Evolutionary conservation across 1,140 invertebrate genomes (phyloP).

Genomic region (Drosophila sproati): DNA sequence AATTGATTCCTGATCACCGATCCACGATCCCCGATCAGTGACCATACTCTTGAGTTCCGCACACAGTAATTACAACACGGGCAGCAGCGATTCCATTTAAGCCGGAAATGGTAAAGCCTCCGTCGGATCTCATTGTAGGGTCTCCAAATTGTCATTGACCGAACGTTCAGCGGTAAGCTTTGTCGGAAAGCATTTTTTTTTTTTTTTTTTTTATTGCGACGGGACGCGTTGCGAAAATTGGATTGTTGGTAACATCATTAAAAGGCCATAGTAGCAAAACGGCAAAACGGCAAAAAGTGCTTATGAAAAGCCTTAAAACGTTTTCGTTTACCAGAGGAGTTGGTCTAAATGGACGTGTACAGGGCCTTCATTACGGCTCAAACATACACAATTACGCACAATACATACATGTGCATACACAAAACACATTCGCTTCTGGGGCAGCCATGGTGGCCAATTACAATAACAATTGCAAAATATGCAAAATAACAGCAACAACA

Average conservation of each 20-base stretch:
- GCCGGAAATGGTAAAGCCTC: conserved; percentile 47
- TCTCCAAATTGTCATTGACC: conserved; percentile 48
- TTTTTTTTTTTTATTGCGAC: neutral
- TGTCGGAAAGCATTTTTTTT: conserved; percentile 38
- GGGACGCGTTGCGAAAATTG: conserved; percentile 13
- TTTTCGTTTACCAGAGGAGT: conserved; percentile 79
- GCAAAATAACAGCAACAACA: conserved; percentile 59
- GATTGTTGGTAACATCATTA: conserved; percentile 34
- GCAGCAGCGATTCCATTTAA: conserved; percentile 32
- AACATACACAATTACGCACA: conserved; percentile 12
- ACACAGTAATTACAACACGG: conserved; percentile 30
- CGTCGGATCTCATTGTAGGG: conserved; percentile 27
- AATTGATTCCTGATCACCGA: neutral
- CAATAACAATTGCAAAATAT: conserved; percentile 76
- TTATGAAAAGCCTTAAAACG: conserved; percentile 79
- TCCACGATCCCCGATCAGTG: neutral
- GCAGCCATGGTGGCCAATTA: conserved; percentile 79
- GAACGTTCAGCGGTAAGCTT: conserved; percentile 39
- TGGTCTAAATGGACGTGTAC: conserved; percentile 58
- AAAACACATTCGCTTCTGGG: neutral
- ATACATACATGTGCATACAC: neutral
- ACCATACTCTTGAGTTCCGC: neutral
- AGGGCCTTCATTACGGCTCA: conserved; percentile 49
- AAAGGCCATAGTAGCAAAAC: conserved; percentile 34
- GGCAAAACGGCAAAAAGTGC: conserved; percentile 37